Conservation (phyloP, 2,113 vertebrate species). For the Rallus limicola region DNA sequence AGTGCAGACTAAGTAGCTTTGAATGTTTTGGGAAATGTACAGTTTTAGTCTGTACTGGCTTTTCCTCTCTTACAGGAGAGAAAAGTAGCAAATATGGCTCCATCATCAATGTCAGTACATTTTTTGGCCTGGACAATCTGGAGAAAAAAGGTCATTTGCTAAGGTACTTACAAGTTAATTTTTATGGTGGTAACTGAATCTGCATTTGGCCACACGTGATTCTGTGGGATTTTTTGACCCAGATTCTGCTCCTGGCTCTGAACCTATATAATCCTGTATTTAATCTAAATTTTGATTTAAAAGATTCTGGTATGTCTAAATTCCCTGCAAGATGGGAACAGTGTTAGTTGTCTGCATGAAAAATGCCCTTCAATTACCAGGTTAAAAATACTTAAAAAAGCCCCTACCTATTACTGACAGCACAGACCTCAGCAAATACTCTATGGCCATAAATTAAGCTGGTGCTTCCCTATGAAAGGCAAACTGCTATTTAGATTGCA, state of each 20-base stretch:
- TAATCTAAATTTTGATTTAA: not conserved
- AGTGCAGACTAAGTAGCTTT: not conserved
- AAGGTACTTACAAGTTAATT: not conserved
- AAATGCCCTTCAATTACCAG: not conserved
- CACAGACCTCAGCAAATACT: not conserved
- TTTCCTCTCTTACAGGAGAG: conserved; percentile 17
- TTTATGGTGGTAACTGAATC: not conserved
- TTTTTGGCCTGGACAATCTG: not conserved
- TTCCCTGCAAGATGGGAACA: not conserved
- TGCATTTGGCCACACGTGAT: not conserved
- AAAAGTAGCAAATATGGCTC: not conserved
- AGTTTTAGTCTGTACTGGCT: not conserved
- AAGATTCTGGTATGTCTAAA: not conserved
- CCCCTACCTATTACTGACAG: not conserved
- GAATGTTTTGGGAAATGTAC: not conserved
- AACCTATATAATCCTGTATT: not conserved
- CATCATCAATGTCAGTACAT: not conserved
- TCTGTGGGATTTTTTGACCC: not conserved
- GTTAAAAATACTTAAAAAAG: not conserved
- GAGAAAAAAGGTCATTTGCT: not conserved
- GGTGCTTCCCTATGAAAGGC: not conserved
- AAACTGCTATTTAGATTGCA: not conserved
- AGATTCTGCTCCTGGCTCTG: not conserved
- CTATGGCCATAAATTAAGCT: not conserved
- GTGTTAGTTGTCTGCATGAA: not conserved